Base-by-base conservation (phyloP, 2,113 vertebrate species). In the Parus major region DNA sequence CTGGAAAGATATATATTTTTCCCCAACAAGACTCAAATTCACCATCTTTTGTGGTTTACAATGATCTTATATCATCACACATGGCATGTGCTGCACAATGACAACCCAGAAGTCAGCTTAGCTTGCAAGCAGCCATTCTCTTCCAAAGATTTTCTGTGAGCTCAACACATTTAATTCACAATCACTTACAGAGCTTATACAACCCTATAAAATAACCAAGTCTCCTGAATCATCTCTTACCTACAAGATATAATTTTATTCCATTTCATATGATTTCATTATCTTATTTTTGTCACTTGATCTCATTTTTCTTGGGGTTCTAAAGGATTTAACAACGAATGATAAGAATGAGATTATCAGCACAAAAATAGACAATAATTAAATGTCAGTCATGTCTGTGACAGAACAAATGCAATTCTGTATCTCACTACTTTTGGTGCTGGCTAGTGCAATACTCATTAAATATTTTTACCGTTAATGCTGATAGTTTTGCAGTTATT, bases 301-400 rank as follows among this genome's bases (percentile, higher is more conserved):
- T 98, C 97, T 98, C 82, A 81, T 97, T 97, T 98, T 98, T 97
- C 97, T 96, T 95, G 97, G 95, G 82, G 88, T 97, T 97, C 97
- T 95, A 98, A 97, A 98, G 97, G 92, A 97, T 97, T 97, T 98
- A 97, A 97, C 96, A 98, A 96, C 79, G 87, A 98, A 96, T 96
- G 97, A 98, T 98, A 98, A 98, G 97, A 98, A 97, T 96, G 93
- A 98, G 98, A 98, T 98, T 98, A 97, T 98, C 97, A 98, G 95
- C 93, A 97, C 96, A 97, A 97, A 98, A 98, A 98, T 94, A 97
- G 97, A 98, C 96, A 98, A 97, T 98, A 98, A 98, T 98, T 98
- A 98, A 98, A 98, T 98, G 98, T 97, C 98, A 98, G 97, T 98
- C 98, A 98, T 95, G 88, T 68, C 94, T 44, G 15, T 97, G 98